A percentile compares a stretch with the other conserved stretches of the same genome.
These are phyloP conservation scores for Clepsis dumicolana DNA, from an alignment of 2,888 invertebrate species.

Conservation along the genomic window DNA sequence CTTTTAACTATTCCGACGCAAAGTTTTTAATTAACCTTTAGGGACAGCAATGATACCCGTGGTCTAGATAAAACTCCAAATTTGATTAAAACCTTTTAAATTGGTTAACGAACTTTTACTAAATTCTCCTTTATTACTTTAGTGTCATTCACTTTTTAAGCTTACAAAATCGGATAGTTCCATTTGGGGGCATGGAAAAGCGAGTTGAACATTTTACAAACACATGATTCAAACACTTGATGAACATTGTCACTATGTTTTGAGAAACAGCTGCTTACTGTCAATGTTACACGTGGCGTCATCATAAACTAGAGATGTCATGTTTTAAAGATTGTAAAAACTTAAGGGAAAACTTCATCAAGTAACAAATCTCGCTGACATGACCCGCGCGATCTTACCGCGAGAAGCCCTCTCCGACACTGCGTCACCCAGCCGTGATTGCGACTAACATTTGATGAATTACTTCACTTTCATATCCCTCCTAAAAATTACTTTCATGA, in stretches of 20 bases:
- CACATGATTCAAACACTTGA: too few relatives aligned
- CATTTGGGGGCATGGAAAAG: not conserved
- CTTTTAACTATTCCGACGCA: constrained; percentile 39
- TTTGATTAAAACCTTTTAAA: constrained; percentile 17
- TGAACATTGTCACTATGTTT: too few relatives aligned
- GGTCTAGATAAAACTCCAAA: constrained; percentile 4
- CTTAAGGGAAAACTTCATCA: constrained; percentile 53
- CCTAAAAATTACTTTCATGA: constrained; percentile 42
- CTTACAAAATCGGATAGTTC: not conserved
- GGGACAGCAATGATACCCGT: constrained; percentile 22
- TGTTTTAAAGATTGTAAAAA: not conserved
- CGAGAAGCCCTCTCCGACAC: constrained; percentile 58
- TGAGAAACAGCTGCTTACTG: too few relatives aligned
- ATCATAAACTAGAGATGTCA: too few relatives aligned
- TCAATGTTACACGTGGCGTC: too few relatives aligned
- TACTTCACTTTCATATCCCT: constrained; percentile 64
- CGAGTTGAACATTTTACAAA: too few relatives aligned
- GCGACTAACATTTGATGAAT: constrained; percentile 77
- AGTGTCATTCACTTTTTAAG: not conserved
- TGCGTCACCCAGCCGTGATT: constrained; percentile 71
- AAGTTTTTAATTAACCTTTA: constrained; percentile 30
- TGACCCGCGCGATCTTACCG: constrained; percentile 57
- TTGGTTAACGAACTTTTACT: constrained; percentile 8
- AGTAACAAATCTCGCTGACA: constrained; percentile 64
- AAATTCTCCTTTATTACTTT: not conserved